Evolutionary conservation across 1,140 invertebrate genomes (phyloP).

Genomic region (Nephotettix cincticeps): DNA sequence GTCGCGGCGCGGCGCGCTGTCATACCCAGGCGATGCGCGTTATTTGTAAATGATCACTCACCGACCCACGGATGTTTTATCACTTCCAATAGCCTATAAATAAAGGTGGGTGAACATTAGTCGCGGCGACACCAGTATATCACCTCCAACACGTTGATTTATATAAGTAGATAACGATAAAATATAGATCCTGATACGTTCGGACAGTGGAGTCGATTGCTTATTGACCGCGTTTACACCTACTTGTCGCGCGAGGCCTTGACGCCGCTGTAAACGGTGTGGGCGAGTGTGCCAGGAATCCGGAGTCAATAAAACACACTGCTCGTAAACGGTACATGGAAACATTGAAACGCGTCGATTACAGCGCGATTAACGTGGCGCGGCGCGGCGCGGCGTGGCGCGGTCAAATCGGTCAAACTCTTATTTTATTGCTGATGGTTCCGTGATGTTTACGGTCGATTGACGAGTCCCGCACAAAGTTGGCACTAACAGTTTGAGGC

Average conservation of each 20-base stretch:
- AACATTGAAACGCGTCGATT: too few relatives aligned
- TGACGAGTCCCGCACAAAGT: too few relatives aligned
- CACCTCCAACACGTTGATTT: conserved; percentile 16
- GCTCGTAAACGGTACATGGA: too few relatives aligned
- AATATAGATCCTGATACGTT: conserved; percentile 16
- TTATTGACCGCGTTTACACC: conserved; percentile 17
- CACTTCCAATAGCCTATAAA: conserved; percentile 23
- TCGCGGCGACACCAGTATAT: neutral
- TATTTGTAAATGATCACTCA: conserved; percentile 23
- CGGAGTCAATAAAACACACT: too few relatives aligned
- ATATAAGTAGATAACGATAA: conserved; percentile 23
- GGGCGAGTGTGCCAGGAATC: too few relatives aligned
- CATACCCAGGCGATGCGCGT: neutral
- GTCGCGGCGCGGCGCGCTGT: neutral
- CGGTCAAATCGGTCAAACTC: too few relatives aligned
- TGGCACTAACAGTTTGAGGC: too few relatives aligned
- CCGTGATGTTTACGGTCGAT: too few relatives aligned
- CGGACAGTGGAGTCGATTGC: conserved; percentile 5
- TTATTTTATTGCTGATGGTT: too few relatives aligned
- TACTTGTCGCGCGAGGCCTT: neutral
- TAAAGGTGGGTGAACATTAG: conserved; percentile 16
- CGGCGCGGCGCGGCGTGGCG: too few relatives aligned
- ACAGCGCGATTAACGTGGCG: too few relatives aligned
- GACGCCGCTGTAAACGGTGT: too few relatives aligned
- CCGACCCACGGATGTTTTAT: conserved; percentile 13